phyloP scores from a whole-genome alignment of 2,113 vertebrate genomes.

The Aegithalos caudatus region DNA sequence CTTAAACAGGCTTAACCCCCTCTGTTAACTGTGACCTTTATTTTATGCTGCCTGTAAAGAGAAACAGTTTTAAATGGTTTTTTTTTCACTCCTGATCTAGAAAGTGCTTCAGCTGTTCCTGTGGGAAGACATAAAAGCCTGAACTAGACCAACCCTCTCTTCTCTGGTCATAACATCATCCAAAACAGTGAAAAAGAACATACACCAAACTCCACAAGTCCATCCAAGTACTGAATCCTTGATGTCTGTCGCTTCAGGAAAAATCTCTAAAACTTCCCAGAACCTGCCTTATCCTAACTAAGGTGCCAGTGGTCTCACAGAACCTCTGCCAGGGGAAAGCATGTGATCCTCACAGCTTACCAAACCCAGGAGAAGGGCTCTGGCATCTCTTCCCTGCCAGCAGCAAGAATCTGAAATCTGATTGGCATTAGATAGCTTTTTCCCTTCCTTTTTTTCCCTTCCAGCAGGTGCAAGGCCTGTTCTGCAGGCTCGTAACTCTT shows the following conservation, averaged over 20 bases:
- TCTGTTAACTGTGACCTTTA: neutral
- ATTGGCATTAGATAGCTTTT: conserved; percentile 18
- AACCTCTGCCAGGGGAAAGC: conserved; percentile 14
- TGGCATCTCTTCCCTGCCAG: neutral
- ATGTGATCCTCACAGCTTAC: neutral
- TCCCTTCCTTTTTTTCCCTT: neutral
- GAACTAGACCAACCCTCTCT: neutral
- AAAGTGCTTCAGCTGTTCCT: neutral
- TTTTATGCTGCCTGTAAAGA: neutral
- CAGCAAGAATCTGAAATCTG: conserved; percentile 33
- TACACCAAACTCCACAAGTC: neutral
- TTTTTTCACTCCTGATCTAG: neutral
- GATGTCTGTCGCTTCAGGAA: neutral
- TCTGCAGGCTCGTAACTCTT: conserved; percentile 20
- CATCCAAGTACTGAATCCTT: neutral
- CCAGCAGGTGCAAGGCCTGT: conserved; percentile 55
- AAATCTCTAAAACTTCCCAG: neutral
- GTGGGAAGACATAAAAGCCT: neutral
- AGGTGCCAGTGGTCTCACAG: neutral
- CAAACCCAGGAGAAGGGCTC: neutral
- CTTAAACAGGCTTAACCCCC: neutral
- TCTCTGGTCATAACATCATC: neutral
- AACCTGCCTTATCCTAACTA: neutral
- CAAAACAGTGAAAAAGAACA: neutral
- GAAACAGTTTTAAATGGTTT: neutral